Conservation (phyloP, 2,113 vertebrate genomes). For the Prochilodus magdalenae region DNA sequence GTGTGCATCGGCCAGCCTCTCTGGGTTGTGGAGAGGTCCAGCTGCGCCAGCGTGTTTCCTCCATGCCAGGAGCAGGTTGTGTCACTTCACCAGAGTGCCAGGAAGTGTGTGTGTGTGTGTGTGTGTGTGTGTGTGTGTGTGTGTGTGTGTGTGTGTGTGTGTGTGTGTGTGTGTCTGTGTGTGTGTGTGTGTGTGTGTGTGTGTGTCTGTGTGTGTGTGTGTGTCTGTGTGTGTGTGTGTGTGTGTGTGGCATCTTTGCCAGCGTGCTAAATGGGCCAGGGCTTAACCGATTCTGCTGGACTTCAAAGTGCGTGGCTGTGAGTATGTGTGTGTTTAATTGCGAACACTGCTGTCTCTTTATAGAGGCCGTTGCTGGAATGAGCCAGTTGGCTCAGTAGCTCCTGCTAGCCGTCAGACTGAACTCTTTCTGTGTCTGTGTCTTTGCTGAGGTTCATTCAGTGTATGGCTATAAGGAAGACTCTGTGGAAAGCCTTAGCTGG, state of each 20-base stretch:
- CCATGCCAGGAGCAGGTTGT: constrained; percentile 52
- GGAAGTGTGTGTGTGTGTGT: constrained; percentile 7
- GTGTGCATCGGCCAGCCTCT: constrained; percentile 35
- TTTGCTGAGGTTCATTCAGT: not conserved
- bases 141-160: constrained; percentile 1
- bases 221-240: not conserved
- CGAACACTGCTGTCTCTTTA: constrained; percentile 8
- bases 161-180: constrained; percentile 5
- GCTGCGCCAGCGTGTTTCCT: constrained; percentile 51
- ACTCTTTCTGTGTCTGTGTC: not conserved
- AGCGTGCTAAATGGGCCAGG: constrained; percentile 50
- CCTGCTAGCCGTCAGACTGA: not conserved
- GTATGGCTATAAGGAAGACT: not conserved
- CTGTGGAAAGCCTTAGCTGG: not conserved
- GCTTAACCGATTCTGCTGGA: constrained; percentile 44
- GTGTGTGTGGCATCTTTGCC: constrained; percentile 37
- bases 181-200: constrained; percentile 3
- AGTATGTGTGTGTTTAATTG: constrained; percentile 33
- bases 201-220: not conserved
- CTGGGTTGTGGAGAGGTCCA: constrained; percentile 48
- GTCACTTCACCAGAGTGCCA: constrained; percentile 54
- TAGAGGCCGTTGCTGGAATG: not conserved
- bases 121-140: not conserved
- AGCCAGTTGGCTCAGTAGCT: not conserved
- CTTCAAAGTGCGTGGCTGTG: constrained; percentile 6